phyloP scores from a whole-genome alignment of 2,888 invertebrate species.

The Polietes domitor region DNA sequence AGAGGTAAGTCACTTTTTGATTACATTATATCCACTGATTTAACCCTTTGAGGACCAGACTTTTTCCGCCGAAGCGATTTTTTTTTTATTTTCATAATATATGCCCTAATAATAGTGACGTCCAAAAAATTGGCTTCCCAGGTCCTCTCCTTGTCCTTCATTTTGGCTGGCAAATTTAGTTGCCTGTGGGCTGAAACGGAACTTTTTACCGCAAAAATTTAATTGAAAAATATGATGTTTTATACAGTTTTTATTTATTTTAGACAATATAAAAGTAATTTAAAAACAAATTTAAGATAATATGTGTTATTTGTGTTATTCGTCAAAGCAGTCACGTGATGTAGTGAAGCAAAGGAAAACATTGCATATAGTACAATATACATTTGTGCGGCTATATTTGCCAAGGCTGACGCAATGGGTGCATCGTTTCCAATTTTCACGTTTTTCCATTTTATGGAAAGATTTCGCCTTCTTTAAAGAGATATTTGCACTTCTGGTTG shows the following conservation, averaged over 20 bases:
- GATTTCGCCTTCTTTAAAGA: constrained; percentile 4
- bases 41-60: constrained; percentile 8
- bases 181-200: background rate
- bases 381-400: constrained; percentile 24
- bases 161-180: background rate
- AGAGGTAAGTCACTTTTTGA: too few species aligned
- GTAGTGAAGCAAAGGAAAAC: constrained; percentile 29
- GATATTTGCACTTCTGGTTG: background rate
- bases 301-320: background rate
- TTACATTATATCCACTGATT: too few species aligned
- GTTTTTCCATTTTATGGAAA: constrained; percentile 30
- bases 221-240: background rate
- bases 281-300: background rate
- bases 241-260: background rate
- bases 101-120: constrained; percentile 9
- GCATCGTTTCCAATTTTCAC: constrained; percentile 2
- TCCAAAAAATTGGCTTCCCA: background rate
- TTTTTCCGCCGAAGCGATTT: background rate
- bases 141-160: constrained; percentile 1
- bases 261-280: background rate
- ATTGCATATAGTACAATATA: constrained; percentile 2
- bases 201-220: background rate
- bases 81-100: constrained; percentile 1
- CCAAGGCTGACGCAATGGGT: background rate
- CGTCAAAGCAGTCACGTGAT: background rate